These are phyloP conservation scores for Metellina segmentata DNA, from an alignment of 2,888 invertebrate genomes.

Conservation along the genomic window DNA sequence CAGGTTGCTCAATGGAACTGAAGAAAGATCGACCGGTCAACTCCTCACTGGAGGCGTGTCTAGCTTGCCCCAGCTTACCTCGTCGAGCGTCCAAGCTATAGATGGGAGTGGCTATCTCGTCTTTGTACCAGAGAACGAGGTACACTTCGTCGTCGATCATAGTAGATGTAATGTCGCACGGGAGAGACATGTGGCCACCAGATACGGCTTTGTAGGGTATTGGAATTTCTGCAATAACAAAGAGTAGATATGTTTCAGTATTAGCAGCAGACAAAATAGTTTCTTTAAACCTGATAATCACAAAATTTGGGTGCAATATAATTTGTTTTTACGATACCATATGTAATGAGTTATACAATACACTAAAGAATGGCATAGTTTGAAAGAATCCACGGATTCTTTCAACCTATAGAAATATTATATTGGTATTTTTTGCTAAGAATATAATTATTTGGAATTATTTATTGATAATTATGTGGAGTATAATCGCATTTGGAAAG, in stretches of 20 bases:
- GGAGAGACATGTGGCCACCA: conserved; percentile 74
- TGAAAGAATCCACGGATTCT: too few relatives aligned
- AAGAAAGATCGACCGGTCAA: conserved; percentile 93
- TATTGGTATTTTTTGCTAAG: too few relatives aligned
- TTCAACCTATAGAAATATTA: too few relatives aligned
- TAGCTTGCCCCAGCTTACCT: conserved; percentile 70
- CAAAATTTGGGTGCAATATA: too few relatives aligned
- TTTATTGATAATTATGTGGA: too few relatives aligned
- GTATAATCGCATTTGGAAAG: too few relatives aligned
- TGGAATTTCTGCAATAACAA: conserved; percentile 63
- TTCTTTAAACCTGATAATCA: too few relatives aligned
- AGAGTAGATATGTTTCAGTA: neutral
- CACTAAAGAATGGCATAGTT: too few relatives aligned
- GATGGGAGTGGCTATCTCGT: conserved; percentile 75
- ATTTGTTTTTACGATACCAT: too few relatives aligned
- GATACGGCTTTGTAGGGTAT: conserved; percentile 69
- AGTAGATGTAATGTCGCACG: conserved; percentile 74
- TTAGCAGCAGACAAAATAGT: too few relatives aligned
- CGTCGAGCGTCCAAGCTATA: conserved; percentile 75
- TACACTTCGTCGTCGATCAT: conserved; percentile 73
- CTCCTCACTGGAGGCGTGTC: conserved; percentile 86
- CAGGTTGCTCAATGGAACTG: conserved; percentile 85
- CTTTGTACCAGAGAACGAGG: conserved; percentile 76
- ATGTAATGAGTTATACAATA: too few relatives aligned
- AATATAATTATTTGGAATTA: too few relatives aligned